Base-by-base conservation (phyloP, 2,888 invertebrate genomes). In the Chouioia cunea region DNA sequence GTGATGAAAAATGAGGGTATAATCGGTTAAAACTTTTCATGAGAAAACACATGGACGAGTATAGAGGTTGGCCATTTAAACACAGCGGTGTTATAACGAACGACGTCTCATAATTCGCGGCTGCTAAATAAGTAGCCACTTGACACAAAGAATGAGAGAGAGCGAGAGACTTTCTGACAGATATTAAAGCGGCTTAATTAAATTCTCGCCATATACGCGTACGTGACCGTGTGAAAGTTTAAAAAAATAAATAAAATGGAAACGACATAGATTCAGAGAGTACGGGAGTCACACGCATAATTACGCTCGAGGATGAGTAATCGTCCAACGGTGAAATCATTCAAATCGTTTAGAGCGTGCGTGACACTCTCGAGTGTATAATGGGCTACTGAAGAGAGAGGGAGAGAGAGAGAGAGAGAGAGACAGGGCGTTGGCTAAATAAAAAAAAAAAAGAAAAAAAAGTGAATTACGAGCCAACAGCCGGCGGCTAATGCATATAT, bases 181-280 rank as follows among this genome's bases (percentile, higher is more conserved):
- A 50, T 62, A 50, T 50, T 16, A 50, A 62, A 36, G 60, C 44
- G 36, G 44, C 50, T 48, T 62, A 62, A 62, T 62, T 36, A 62
- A 50, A 48, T 15, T 50, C 20, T 36, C 36, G 36, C 36, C 12
- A 10, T 6, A 10, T 36, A 4, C 36, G 20, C 20, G n/a, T n/a
- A 20, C 52, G 4, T 36, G 1, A 36, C 36, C 20, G 52, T 14
- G 4, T 43, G 3, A 44, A 43, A n/a, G n/a, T n/a, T n/a, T n/a
- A n/a, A 54, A 43, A 18, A 56, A 43, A 1, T 36, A 36, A 36
- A 43, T 10, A 22, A 22, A 52, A 52, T 22, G 2, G 16, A 43
- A 18, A n/a, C 2, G 43, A 14, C 16, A 36, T 12, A 47, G 10
- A 12, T 23, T 46, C 23, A 47, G 46, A 18, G 18, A 27, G 27